Evolutionary conservation across 2,888 invertebrate species (phyloP), one percentile per base, ranked within the genome.

Genomic region (Coelinius sp.): DNA sequence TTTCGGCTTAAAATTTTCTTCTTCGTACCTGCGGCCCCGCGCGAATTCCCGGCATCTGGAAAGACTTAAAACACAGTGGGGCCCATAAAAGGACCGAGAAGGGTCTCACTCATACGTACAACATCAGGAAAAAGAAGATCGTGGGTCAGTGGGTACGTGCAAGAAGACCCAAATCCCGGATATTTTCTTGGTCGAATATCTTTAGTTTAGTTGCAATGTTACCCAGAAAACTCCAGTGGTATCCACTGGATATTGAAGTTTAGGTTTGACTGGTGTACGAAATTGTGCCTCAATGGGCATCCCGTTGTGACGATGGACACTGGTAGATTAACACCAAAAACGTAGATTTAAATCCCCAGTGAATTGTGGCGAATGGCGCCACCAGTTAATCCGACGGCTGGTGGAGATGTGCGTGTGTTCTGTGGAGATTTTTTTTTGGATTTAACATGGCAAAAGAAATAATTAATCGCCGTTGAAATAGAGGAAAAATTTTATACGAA

Each of bases 41-140:
- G 25, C 31, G 27, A 62, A 38, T 66, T 27, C 52, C 68, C 70
- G 71, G 79, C 85, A 85, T 84, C 84, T 85, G 84, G 84, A 84
- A 84, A 74, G 84, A 82, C 84, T 85, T 84, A 84, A 78, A 81
- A 80, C 75, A 73, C 70, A 63, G 53, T 46, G 59, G 70, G 73
- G 24, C n/a, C 63, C 22, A 27, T 59, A 59, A 25, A 66, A 70
- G 68, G 68, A 22, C 44, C 63, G 62, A 46, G 62, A 63, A 35
- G 41, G 41, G 56, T 41, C 14, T 41, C 68, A 41, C 24, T 64
- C 27, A 68, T 56, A 27, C 24, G 56, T 41, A 35, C 25, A 44
- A 8, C 31, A 44, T 20, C 41, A 27, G 56, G 17, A 35, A 38
- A 6, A 41, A 41, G 25, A 52, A 44, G 44, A 64, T 53, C 22